Percentiles rank a stretch among this genome's conserved stretches.
phyloP scores from a whole-genome alignment of 2,113 vertebrate species.

The Eolophus roseicapilla region DNA sequence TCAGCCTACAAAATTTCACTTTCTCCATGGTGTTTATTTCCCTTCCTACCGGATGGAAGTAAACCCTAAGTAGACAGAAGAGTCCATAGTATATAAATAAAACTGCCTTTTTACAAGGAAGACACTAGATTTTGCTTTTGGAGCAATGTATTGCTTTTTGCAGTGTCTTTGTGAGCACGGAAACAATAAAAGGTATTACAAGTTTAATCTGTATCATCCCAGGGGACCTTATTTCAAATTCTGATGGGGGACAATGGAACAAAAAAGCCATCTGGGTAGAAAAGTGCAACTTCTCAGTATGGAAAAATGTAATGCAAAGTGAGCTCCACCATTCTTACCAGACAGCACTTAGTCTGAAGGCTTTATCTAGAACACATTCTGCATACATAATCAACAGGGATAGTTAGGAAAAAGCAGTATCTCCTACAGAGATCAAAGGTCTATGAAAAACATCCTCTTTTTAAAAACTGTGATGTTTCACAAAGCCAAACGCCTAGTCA shows the following conservation, averaged over 20 bases:
- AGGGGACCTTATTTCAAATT: constrained; percentile 48
- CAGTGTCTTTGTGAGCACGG: background rate
- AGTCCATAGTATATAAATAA: background rate
- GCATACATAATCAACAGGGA: background rate
- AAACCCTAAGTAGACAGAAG: background rate
- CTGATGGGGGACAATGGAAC: constrained; percentile 26
- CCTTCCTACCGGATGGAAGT: background rate
- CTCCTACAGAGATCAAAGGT: background rate
- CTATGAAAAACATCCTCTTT: background rate
- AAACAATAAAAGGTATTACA: constrained; percentile 36
- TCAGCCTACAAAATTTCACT: background rate
- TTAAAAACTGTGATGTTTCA: background rate
- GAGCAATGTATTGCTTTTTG: background rate
- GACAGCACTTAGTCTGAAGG: background rate
- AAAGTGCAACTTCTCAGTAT: constrained; percentile 1
- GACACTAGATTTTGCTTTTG: background rate
- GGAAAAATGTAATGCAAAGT: constrained; percentile 27
- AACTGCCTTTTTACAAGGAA: background rate
- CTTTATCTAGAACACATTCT: background rate
- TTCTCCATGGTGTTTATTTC: background rate
- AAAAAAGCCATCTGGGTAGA: constrained; percentile 53
- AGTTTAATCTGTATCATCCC: constrained; percentile 23
- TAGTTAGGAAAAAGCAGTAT: background rate
- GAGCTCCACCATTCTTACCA: background rate
- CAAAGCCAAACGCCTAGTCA: background rate